Evolutionary conservation across 2,888 invertebrate species (phyloP).

Genomic region (Bellardia bayeri): DNA sequence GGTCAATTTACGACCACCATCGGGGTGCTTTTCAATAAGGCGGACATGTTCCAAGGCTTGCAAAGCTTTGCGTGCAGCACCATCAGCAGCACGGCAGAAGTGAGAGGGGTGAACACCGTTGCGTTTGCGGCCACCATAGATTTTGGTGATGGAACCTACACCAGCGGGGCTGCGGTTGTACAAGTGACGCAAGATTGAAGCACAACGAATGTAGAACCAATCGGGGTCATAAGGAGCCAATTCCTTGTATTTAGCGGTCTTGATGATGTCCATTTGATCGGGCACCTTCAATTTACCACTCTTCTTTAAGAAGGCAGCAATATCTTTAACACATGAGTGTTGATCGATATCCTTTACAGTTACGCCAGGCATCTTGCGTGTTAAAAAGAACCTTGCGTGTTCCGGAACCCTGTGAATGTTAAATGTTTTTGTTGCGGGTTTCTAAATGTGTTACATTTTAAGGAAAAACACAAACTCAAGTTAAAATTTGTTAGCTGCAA

Average conservation of each 20-base stretch:
- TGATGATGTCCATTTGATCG: conserved; percentile 98
- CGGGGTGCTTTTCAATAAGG: conserved; percentile 95
- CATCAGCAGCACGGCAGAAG: conserved; percentile 95
- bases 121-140: conserved; percentile 98
- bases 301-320: conserved; percentile 98
- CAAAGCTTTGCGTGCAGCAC: conserved; percentile 91
- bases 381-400: too few species aligned
- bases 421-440: too few species aligned
- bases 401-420: too few species aligned
- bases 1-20: conserved; percentile 95
- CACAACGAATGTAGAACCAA: conserved; percentile 98
- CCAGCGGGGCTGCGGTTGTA: conserved; percentile 98
- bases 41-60: conserved; percentile 96
- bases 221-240: conserved; percentile 98
- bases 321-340: conserved; percentile 97
- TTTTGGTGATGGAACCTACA: conserved; percentile 97
- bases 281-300: conserved; percentile 98
- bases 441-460: too few species aligned
- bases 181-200: conserved; percentile 96
- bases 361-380: conserved; percentile 97
- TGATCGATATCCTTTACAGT: conserved; percentile 99
- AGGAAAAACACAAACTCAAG: too few species aligned
- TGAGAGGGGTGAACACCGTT: conserved; percentile 98
- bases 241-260: conserved; percentile 97
- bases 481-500: too few species aligned